Evolutionary conservation across 2,113 vertebrate species (phyloP), one percentile per base, ranked within the genome.

Genomic region (Clarias batrachus): DNA sequence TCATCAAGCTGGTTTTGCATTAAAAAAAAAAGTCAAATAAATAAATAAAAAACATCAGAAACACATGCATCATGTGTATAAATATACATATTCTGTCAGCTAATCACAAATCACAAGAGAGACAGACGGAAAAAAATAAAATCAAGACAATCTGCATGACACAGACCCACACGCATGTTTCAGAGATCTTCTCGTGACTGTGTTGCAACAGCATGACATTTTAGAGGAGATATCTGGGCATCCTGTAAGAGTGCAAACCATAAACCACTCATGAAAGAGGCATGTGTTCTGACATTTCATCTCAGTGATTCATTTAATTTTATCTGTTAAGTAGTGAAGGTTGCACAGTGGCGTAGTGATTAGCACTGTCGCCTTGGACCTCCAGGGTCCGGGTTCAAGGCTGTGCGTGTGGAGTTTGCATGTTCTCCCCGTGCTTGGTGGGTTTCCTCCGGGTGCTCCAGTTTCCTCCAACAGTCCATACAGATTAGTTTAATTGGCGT

Each of bases 181-280:
- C 19, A 85, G n/a, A 12, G 52, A 21, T 25, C 5, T 71, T 82
- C 25, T 4, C 52, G 52, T 60, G 66, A 82, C 41, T 82, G 60
- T 63, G 80, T 81, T 65, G 21, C 80, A 65, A 16, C 21, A 23
- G 7, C 17, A 23, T 60, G 52, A 82, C 71, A 17, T 27, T 83
- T 70, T 25, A 37, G 16, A 85, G n/a, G 16, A 76, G 59, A 85
- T 86, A 60, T 82, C 70, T 17, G 17, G n/a, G 48, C 52, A 57
- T 74, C 74, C 23, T n/a, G 48, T 13, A n/a, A 33, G 8, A 7
- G 16, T 59, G 3, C 5, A 59, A 23, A 52, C 41, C 71, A 52
- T 52, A 27, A 77, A 56, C 13, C 25, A 3, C 13, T 13, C 27
- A 77, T n/a, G 25, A 27, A 54, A 7, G 23, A 76, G 21, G 73